phyloP scores from a whole-genome alignment of 2,113 vertebrate species.

The Cavia aperea region DNA sequence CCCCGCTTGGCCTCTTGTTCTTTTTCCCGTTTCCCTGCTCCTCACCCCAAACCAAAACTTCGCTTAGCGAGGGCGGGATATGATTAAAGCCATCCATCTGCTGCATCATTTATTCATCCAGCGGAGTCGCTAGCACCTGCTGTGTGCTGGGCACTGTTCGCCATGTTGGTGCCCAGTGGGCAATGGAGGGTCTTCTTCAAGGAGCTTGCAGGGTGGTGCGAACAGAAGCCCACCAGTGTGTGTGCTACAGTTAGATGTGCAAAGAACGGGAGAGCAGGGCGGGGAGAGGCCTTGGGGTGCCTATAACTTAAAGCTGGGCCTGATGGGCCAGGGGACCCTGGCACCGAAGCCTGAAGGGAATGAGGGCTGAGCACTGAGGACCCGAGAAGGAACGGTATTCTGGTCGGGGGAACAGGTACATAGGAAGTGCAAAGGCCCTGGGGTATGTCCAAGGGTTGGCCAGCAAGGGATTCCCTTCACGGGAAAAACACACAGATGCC shows the following conservation, averaged over 20 bases:
- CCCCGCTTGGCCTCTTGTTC: background rate
- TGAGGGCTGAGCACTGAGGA: background rate
- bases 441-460: background rate
- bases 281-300: background rate
- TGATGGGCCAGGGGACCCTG: background rate
- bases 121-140: background rate
- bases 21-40: background rate
- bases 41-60: background rate
- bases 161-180: background rate
- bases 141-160: background rate
- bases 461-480: rapidly evolving
- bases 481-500: no score
- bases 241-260: rapidly evolving
- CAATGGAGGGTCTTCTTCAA: background rate
- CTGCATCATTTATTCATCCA: background rate
- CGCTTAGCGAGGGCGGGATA: background rate
- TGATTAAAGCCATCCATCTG: background rate
- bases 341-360: background rate
- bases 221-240: background rate
- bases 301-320: no score
- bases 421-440: background rate
- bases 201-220: background rate
- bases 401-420: background rate
- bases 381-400: background rate
- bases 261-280: background rate